Evolutionary conservation across 2,888 invertebrate genomes (phyloP), one percentile per base, ranked within the genome.

Genomic region (Drosophila macrothrix): DNA sequence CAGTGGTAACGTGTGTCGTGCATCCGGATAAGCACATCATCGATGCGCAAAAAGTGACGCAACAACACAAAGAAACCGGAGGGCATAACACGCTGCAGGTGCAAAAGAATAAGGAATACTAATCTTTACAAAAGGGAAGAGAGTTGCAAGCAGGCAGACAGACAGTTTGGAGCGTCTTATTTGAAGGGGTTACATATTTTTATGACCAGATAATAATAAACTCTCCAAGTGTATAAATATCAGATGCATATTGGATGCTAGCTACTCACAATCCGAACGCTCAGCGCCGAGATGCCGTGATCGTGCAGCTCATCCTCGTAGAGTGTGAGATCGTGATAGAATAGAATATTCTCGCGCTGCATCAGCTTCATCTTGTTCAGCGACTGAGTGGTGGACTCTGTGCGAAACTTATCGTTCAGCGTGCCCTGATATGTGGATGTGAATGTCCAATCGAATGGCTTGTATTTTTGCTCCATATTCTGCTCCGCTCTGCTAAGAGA

Each of bases 281-380:
- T 96, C 84, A 96, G 95, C 61, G 97, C 96, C 2, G 99, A 97
- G 65, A 97, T 96, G 22, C 99, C 99, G 94, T 99, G 98, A 94
- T 99, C 99, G 92, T 99, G 99, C 55, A 99, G 94, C 93, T 99
- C 99, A 94, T 99, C 99, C 94, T 99, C 99, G 94, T 97, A 99
- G 43, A 99, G 94, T 67, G 97, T 96, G 39, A 99, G 94, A 92
- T 99, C 98, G 84, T 98, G 96, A 93, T 98, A 99, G 93, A 99
- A 99, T 5, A 98, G 93, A 66, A 99, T 99, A 92, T 96, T 96
- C 84, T 99, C 99, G 85, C 96, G 96, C 81, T 95, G 95, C 94
- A 97, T 98, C 52, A 99, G 94, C 91, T 97, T 95, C 83, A 98
- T 97, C 85, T 98, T 95, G 93, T 99, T 95, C 63, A 99, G 97